These are phyloP conservation scores for Caloenas nicobarica DNA, from an alignment of 2,113 vertebrate species.

Conservation along the genomic window DNA sequence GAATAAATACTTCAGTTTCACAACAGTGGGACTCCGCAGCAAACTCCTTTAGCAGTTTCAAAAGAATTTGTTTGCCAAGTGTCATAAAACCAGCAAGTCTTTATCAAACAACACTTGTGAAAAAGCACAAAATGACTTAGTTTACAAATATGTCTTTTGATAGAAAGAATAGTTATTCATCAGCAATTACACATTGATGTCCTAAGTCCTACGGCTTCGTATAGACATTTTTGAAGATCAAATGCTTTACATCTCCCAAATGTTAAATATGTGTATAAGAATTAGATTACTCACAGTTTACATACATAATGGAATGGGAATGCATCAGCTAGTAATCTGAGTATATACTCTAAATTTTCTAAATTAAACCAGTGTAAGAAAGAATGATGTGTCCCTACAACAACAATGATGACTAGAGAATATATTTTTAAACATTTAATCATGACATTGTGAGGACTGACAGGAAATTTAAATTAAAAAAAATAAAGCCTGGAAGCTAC, in stretches of 20 bases:
- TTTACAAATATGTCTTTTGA: neutral
- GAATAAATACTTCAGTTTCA: neutral
- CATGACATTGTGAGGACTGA: neutral
- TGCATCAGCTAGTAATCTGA: neutral
- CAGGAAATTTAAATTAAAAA: neutral
- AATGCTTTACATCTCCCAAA: neutral
- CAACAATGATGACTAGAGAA: neutral
- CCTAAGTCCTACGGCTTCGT: neutral
- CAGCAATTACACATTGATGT: neutral
- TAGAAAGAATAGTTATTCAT: neutral
- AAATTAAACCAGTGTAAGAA: neutral
- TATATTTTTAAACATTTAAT: constrained; percentile 24
- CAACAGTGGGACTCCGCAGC: rapidly evolving
- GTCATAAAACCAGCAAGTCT: neutral
- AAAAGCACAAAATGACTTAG: neutral
- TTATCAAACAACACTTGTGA: neutral
- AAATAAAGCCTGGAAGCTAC: too few species aligned
- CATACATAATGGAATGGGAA: neutral
- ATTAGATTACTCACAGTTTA: neutral
- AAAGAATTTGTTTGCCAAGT: neutral
- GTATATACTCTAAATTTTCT: neutral
- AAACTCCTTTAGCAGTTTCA: neutral
- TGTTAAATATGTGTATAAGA: neutral
- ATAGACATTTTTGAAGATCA: neutral
- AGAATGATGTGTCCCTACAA: neutral